A percentile compares a stretch with the other conserved stretches of the same genome.
Evolutionary conservation across 2,888 invertebrate genomes (phyloP).

Genomic region (Catocala fraxini): DNA sequence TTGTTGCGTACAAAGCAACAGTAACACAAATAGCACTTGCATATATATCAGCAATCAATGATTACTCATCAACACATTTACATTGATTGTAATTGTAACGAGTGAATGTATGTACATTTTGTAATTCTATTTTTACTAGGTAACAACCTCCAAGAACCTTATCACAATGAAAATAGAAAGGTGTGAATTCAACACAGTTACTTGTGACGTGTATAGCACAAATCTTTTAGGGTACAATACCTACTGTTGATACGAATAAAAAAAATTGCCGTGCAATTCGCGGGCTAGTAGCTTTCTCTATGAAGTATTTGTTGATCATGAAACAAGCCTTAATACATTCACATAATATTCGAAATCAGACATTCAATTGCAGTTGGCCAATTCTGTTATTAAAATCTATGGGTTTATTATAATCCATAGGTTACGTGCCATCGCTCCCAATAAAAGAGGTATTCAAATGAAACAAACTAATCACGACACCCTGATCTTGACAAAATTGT

Average conservation of each 20-base stretch:
- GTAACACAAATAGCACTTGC: conserved; percentile 6
- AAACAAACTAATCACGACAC: too few relatives aligned
- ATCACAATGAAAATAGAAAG: conserved; percentile 16
- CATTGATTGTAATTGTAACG: conserved; percentile 3
- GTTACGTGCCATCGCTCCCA: too few relatives aligned
- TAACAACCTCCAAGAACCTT: conserved; percentile 1
- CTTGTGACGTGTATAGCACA: conserved; percentile 10
- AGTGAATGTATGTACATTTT: conserved; percentile 1
- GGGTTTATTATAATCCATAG: too few relatives aligned
- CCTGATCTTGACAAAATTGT: too few relatives aligned
- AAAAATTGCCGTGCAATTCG: not conserved
- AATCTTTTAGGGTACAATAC: conserved; percentile 7
- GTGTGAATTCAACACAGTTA: conserved; percentile 16
- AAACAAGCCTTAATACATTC: conserved; percentile 3
- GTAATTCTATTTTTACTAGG: not conserved
- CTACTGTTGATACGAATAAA: not conserved
- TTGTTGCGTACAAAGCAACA: conserved; percentile 4
- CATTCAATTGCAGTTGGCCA: not conserved
- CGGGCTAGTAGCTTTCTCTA: conserved; percentile 3
- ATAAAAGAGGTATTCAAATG: too few relatives aligned
- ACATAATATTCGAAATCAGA: not conserved
- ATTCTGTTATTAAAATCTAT: not conserved
- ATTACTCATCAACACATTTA: conserved; percentile 6
- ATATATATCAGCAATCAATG: conserved; percentile 1
- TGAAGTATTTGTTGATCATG: conserved; percentile 1